Evolutionary conservation across 2,888 invertebrate genomes (phyloP).

Genomic region (Dioctria linearis): DNA sequence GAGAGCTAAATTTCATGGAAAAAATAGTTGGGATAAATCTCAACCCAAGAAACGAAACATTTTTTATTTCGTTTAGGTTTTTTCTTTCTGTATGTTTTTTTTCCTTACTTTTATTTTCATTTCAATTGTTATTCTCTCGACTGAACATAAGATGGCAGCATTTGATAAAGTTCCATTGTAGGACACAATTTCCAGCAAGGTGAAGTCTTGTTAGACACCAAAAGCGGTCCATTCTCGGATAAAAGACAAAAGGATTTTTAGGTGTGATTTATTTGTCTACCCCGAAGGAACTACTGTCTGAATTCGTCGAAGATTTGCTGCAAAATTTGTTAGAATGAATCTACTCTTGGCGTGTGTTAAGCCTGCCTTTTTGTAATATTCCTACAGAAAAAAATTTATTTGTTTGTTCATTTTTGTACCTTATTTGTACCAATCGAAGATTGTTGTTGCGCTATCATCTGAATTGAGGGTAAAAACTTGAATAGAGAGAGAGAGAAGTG

Average conservation of each 20-base stretch:
- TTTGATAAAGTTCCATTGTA: constrained; percentile 43
- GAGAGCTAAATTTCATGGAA: not conserved
- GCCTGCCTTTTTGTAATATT: constrained; percentile 11
- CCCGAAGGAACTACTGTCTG: constrained; percentile 33
- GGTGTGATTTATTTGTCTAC: constrained; percentile 54
- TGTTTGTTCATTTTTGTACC: too few species aligned
- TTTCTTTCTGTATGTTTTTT: too few species aligned
- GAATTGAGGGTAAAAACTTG: not conserved
- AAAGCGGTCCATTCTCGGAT: not conserved
- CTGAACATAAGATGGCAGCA: constrained; percentile 25
- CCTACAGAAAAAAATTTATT: too few species aligned
- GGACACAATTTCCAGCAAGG: constrained; percentile 33
- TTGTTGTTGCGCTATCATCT: too few species aligned
- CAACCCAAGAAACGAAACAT: not conserved
- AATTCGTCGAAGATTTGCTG: constrained; percentile 43
- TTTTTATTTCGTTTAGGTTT: too few species aligned
- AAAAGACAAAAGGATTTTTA: constrained; percentile 43
- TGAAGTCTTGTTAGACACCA: constrained; percentile 44
- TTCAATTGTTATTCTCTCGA: constrained; percentile 28
- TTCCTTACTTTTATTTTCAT: not conserved
- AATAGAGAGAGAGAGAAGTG: too few species aligned
- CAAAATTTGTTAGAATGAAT: constrained; percentile 20
- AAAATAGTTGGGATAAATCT: constrained; percentile 8
- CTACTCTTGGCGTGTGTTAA: not conserved
- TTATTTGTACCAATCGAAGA: too few species aligned